Evolutionary conservation across 1,140 invertebrate species (phyloP).

Genomic region (Aphis craccivora): DNA sequence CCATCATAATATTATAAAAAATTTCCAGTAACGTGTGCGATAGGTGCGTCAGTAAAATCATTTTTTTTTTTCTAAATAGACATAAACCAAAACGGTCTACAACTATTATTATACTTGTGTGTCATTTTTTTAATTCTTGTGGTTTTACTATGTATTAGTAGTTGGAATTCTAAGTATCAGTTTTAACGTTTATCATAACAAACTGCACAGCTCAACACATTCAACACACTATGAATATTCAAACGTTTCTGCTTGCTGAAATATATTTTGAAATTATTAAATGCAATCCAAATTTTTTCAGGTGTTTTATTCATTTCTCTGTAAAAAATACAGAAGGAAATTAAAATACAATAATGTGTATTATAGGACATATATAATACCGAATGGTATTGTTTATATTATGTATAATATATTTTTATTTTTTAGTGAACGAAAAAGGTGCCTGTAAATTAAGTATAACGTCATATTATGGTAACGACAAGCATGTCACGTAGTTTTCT

Average conservation of each 20-base stretch:
- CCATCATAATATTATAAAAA: background rate
- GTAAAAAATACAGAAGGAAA: background rate
- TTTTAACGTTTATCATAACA: background rate
- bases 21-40: background rate
- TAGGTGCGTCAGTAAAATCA: background rate
- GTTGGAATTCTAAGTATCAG: background rate
- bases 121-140: background rate
- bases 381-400: background rate
- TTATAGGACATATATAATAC: background rate
- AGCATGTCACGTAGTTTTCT: background rate
- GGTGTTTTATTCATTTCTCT: background rate
- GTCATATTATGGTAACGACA: background rate
- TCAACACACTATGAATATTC: background rate
- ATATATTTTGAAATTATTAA: background rate
- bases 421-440: background rate
- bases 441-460: background rate
- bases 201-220: background rate
- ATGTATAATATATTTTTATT: background rate
- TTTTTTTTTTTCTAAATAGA: background rate
- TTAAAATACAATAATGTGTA: too few species aligned
- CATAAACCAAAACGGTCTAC: background rate
- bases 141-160: background rate
- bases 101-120: background rate
- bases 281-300: background rate
- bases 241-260: background rate